Conservation (phyloP, 2,888 invertebrate species). For the Leucophenga maculata region DNA sequence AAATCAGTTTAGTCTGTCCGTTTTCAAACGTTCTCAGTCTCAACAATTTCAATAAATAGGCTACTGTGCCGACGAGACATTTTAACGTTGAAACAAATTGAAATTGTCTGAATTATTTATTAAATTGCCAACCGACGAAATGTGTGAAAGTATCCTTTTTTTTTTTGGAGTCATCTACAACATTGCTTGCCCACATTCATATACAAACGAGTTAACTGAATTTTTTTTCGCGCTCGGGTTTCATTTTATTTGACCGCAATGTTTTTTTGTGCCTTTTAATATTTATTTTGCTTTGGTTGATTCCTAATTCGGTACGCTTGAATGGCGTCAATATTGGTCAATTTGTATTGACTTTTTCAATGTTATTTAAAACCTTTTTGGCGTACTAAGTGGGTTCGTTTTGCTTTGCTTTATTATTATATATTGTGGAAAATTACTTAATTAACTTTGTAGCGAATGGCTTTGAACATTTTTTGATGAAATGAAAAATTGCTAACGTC, state of each 20-base stretch:
- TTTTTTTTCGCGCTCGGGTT: neutral
- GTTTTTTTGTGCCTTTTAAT: slow-evolving; percentile 21
- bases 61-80: too few species aligned
- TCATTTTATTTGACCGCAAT: too few species aligned
- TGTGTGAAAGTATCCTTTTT: too few species aligned
- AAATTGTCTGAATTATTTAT: slow-evolving; percentile 21
- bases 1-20: too few species aligned
- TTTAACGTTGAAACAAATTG: neutral
- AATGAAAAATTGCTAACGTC: too few species aligned
- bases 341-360: slow-evolving; percentile 1
- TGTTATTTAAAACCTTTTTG: slow-evolving; percentile 1
- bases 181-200: neutral
- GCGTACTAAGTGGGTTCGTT: slow-evolving; percentile 20
- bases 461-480: neutral
- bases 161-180: too few species aligned
- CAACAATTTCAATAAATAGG: too few species aligned
- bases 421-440: slow-evolving; percentile 43
- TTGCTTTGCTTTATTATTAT: neutral
- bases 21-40: too few species aligned
- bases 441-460: slow-evolving; percentile 44
- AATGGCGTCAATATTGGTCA: slow-evolving; percentile 38
- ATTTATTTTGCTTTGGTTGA: slow-evolving; percentile 9
- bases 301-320: slow-evolving; percentile 44
- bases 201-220: neutral
- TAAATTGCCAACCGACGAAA: neutral